Percentiles rank a stretch among this genome's conserved stretches.
Evolutionary conservation across 1,140 invertebrate species (phyloP).

Genomic region (Musca vetustissima): DNA sequence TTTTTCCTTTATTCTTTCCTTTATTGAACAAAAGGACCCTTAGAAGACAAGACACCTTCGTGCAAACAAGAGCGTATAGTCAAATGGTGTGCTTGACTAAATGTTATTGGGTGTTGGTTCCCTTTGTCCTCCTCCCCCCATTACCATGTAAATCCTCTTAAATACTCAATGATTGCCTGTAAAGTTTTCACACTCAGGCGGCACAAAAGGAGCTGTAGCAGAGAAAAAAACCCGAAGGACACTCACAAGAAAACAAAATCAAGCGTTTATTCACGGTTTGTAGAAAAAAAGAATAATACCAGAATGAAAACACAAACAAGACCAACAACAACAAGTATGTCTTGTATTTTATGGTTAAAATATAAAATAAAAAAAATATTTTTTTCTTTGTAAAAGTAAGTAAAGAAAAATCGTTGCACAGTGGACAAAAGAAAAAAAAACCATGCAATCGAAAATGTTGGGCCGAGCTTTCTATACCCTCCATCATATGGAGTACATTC

Average conservation of each 20-base stretch:
- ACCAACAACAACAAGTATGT: constrained; percentile 18
- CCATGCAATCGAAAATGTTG: too few species aligned
- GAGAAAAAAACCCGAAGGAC: constrained; percentile 32
- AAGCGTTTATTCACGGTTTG: constrained; percentile 50
- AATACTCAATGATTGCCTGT: constrained; percentile 38
- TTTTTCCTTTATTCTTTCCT: too few species aligned
- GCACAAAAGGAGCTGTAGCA: not conserved
- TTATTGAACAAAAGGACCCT: constrained; percentile 8
- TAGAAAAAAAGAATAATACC: constrained; percentile 42
- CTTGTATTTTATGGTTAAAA: constrained; percentile 10
- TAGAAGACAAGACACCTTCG: not conserved
- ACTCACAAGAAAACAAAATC: not conserved
- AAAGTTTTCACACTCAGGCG: constrained; percentile 31
- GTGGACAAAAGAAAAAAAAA: too few species aligned
- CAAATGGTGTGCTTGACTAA: not conserved
- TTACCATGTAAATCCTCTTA: constrained; percentile 53
- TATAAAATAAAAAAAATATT: not conserved
- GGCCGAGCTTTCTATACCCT: too few species aligned
- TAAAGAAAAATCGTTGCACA: too few species aligned
- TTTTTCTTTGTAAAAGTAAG: not conserved
- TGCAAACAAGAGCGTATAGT: not conserved
- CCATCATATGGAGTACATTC: too few species aligned
- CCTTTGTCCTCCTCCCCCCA: not conserved
- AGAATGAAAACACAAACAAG: constrained; percentile 12
- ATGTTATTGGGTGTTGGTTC: not conserved